phyloP scores from a whole-genome alignment of 2,888 invertebrate genomes.

The Amitus sp. region DNA sequence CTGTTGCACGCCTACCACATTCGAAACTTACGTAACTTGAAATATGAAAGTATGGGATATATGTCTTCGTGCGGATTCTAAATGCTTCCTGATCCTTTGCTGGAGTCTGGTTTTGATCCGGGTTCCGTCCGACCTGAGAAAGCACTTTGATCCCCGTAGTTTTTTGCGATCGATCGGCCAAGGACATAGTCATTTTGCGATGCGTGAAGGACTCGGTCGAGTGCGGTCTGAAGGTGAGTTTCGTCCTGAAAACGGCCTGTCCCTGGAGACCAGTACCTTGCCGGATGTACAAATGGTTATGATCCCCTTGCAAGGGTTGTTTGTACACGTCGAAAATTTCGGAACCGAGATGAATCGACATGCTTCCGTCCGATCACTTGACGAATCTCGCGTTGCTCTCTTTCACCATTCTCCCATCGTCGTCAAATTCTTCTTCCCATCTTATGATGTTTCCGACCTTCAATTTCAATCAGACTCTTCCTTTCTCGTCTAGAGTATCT shows the following conservation, averaged over 20 bases:
- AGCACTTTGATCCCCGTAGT: constrained; percentile 95
- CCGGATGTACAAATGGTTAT: constrained; percentile 96
- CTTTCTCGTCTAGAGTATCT: constrained; percentile 97
- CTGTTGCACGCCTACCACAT: too few species aligned
- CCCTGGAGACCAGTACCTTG: constrained; percentile 98
- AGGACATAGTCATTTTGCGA: constrained; percentile 97
- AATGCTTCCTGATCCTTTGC: too few species aligned
- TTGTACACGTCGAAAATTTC: constrained; percentile 99
- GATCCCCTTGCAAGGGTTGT: constrained; percentile 92
- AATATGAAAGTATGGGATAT: too few species aligned
- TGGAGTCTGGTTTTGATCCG: constrained; percentile 87
- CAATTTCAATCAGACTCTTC: constrained; percentile 88
- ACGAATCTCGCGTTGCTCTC: constrained; percentile 97
- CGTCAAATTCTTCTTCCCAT: constrained; percentile 88
- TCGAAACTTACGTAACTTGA: too few species aligned
- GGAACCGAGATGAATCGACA: constrained; percentile 95
- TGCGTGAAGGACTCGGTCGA: constrained; percentile 99
- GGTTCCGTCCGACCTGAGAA: constrained; percentile 93
- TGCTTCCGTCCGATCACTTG: constrained; percentile 97
- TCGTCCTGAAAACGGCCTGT: constrained; percentile 96
- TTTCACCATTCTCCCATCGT: constrained; percentile 82
- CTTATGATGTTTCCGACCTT: constrained; percentile 98
- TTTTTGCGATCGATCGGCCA: constrained; percentile 94
- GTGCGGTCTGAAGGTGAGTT: constrained; percentile 96
- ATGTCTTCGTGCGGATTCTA: too few species aligned